phyloP scores from a whole-genome alignment of 2,888 invertebrate genomes.

The Prostheceraeus crozeri region DNA sequence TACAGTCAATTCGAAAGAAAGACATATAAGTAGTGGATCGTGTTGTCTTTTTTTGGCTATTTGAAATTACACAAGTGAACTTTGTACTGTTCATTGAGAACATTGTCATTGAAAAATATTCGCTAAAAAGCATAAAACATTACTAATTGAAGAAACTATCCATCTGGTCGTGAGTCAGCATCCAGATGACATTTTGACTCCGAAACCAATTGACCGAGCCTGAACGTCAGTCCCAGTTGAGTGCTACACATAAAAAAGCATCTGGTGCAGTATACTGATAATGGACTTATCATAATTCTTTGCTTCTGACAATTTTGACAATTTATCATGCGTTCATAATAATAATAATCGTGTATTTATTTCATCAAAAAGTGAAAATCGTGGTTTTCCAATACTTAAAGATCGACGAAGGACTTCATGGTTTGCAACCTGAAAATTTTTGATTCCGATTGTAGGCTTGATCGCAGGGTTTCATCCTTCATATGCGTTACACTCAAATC shows the following conservation, averaged over 20 bases:
- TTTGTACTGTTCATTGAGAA: conserved; percentile 17
- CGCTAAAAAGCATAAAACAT: conserved; percentile 12
- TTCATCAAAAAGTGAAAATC: no score
- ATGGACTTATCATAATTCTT: neutral
- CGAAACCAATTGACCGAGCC: conserved; percentile 14
- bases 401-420: no score
- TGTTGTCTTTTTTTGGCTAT: conserved; percentile 11
- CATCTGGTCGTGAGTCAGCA: conserved; percentile 8
- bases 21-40: conserved; percentile 15
- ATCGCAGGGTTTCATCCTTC: no score
- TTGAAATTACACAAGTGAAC: conserved; percentile 17
- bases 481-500: no score
- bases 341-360: no score
- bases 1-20: neutral
- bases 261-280: conserved; percentile 1
- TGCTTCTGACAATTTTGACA: no score
- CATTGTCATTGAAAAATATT: neutral
- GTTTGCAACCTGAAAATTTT: no score
- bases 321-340: no score
- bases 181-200: conserved; percentile 22
- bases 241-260: conserved; percentile 7
- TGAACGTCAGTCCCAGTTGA: conserved; percentile 5
- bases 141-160: conserved; percentile 12
- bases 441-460: no score
- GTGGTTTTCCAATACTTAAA: no score